Base-by-base conservation (phyloP, 1,140 invertebrate genomes). In the Anoplophora glabripennis region DNA sequence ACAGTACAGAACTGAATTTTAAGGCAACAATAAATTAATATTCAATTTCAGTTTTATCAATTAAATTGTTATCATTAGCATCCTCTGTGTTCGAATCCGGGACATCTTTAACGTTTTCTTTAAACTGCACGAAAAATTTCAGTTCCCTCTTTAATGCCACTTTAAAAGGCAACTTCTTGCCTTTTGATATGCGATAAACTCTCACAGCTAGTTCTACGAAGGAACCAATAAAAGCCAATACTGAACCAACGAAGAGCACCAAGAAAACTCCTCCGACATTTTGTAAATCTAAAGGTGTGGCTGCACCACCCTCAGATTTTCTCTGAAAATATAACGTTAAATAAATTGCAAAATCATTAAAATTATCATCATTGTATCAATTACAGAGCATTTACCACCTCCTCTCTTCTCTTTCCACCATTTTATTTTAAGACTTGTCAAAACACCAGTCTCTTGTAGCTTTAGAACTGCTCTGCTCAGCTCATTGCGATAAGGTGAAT, bases 361-460 rank as follows among this genome's bases (percentile, higher is more conserved):
- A 45, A 45, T n/a, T 14, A 49, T 49, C 11, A 58, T 42, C 37
- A 70, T 75, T 75, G 64, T 74, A 56, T 69, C 52, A 61, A 73
- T 77, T 74, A 91, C 89, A 64, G 79, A 75, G 74, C 89, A 92
- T 38, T 81, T 81, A 1, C 88, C 85, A 28, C 86, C 88, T 1
- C 88, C 89, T 52, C 86, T 72, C 71, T 89, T 86, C 71, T 89
- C 82, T 72, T 87, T 84, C 92, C 92, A 95, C 93, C 92, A 96
- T 76, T 90, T 92, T 11, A 83, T 87, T 72, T 93, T 91, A 41
- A 95, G 74, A 28, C 84, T 78, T n/a, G 85, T 81, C 1, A 96
- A 74, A 28, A 82, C 73, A 0, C 90, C 92, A 28, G 83, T 84
- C 75, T 95, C 92, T 77, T 94, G 91, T 1, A 96, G 73, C 64